Evolutionary conservation across 1,140 invertebrate genomes (phyloP).

Genomic region (Onthophagus taurus): DNA sequence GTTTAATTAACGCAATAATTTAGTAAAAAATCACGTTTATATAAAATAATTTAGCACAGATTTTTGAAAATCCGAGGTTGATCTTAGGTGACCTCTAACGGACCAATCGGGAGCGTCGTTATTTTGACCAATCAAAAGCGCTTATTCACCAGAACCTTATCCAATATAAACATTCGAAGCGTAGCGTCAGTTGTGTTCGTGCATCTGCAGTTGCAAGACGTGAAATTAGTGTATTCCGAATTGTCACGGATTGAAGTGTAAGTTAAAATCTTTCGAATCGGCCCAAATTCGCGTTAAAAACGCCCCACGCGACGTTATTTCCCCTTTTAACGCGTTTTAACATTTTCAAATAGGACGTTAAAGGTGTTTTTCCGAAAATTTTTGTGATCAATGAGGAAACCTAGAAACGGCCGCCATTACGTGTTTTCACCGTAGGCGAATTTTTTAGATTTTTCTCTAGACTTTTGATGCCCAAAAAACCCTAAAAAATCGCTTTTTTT

Average conservation of each 20-base stretch:
- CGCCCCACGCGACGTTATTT: background rate
- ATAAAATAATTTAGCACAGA: conserved; percentile 10
- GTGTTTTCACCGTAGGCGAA: conserved; percentile 9
- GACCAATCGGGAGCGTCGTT: conserved; percentile 9
- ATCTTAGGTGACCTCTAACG: background rate
- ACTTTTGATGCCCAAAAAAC: background rate
- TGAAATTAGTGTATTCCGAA: background rate
- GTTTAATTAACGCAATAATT: background rate
- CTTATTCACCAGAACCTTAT: background rate
- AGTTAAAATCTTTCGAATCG: background rate
- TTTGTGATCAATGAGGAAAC: conserved; percentile 3
- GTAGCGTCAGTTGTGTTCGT: conserved; percentile 4
- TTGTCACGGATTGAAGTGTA: background rate
- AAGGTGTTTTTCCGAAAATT: background rate
- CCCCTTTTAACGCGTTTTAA: background rate
- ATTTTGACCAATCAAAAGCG: conserved; percentile 13
- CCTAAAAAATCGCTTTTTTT: background rate
- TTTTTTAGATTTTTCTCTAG: too few relatives aligned
- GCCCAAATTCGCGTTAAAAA: background rate
- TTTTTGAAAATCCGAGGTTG: conserved; percentile 8
- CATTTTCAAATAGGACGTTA: background rate
- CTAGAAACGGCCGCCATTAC: conserved; percentile 7
- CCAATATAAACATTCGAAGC: conserved; percentile 9
- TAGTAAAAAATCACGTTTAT: background rate
- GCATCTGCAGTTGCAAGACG: background rate